These are phyloP conservation scores for Gobio occitaniae DNA, from an alignment of 2,797 vertebrate genomes.

Conservation along the genomic window DNA sequence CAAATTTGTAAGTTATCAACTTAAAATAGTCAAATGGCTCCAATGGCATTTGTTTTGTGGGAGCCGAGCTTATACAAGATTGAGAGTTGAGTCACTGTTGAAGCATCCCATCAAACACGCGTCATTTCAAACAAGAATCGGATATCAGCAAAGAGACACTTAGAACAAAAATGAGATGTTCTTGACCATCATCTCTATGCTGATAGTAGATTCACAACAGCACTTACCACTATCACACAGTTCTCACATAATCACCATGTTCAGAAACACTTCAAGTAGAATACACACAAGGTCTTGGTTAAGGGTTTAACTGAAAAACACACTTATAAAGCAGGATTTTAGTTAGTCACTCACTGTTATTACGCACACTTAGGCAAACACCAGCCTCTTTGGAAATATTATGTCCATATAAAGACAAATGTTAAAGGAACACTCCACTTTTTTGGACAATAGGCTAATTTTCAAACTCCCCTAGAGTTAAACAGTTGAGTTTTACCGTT, in stretches of 20 bases:
- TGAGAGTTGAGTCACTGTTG: neutral
- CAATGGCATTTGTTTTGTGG: neutral
- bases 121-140: constrained; percentile 1
- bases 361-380: neutral
- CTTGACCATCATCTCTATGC: neutral
- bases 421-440: too few species aligned
- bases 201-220: neutral
- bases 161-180: neutral
- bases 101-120: neutral
- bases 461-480: too few species aligned
- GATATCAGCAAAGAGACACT: neutral
- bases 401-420: neutral
- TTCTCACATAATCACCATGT: neutral
- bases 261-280: constrained; percentile 4
- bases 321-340: neutral
- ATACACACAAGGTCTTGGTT: neutral
- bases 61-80: neutral
- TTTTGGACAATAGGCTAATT: too few species aligned
- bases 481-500: too few species aligned
- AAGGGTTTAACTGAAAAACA: constrained; percentile 1
- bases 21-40: neutral
- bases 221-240: neutral
- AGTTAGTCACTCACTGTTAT: neutral
- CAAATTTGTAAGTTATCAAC: neutral
- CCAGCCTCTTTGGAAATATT: too few species aligned